Percentiles rank a stretch among this genome's conserved stretches.
phyloP scores from a whole-genome alignment of 1,140 invertebrate species.

The Drosophila bocqueti region DNA sequence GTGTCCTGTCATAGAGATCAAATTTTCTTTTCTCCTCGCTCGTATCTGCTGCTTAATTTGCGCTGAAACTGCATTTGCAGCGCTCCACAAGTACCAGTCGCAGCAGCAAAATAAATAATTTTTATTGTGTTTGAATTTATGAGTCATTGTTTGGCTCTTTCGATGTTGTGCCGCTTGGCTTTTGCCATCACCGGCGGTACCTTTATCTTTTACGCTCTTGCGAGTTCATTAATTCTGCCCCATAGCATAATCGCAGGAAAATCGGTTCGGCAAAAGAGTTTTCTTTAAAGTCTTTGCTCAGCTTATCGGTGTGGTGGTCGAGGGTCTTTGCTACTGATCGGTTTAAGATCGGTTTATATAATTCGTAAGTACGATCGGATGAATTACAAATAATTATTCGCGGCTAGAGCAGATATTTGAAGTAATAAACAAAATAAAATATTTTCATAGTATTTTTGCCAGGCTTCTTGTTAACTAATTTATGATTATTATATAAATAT shows the following conservation, averaged over 20 bases:
- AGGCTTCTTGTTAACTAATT: neutral
- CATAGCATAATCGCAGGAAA: constrained; percentile 49
- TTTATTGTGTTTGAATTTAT: constrained; percentile 64
- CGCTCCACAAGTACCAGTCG: constrained; percentile 38
- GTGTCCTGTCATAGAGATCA: constrained; percentile 72
- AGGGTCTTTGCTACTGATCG: no score
- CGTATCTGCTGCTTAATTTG: constrained; percentile 42
- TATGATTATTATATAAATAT: neutral
- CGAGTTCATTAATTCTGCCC: constrained; percentile 64
- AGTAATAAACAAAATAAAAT: neutral
- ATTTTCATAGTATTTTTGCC: neutral
- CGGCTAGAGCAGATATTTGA: neutral
- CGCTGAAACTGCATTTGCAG: constrained; percentile 42
- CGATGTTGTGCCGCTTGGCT: constrained; percentile 7
- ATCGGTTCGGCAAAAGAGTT: constrained; percentile 11
- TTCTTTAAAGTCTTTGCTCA: constrained; percentile 1
- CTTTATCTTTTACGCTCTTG: constrained; percentile 41
- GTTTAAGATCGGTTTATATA: neutral
- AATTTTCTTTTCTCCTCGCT: constrained; percentile 53
- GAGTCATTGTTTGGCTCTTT: constrained; percentile 63
- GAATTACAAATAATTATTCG: neutral
- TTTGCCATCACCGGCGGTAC: constrained; percentile 6
- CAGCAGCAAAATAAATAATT: constrained; percentile 58
- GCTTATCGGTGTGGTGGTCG: constrained; percentile 19
- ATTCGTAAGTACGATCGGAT: neutral